Conservation (phyloP, 2,113 vertebrate genomes). For the Lycaon pictus region DNA sequence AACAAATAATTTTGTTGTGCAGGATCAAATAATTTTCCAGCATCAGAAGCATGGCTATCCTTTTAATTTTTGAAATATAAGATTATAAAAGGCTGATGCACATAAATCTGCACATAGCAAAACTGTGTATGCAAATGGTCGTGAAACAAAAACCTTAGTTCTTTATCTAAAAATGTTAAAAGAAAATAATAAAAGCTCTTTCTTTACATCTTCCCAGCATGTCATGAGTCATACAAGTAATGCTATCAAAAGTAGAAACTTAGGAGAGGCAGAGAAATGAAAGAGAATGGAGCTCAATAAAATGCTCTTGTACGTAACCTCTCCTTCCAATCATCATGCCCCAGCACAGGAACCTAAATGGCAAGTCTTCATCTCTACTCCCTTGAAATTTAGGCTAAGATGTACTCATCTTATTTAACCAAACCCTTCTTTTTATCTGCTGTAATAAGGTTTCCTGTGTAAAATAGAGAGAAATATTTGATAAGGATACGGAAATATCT, state of each 20-base stretch:
- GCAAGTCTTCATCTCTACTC: background rate
- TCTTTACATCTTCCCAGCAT: background rate
- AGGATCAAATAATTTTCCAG: background rate
- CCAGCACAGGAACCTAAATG: background rate
- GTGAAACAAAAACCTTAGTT: constrained; percentile 8
- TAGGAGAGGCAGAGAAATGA: background rate
- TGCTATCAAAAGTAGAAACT: background rate
- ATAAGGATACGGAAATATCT: background rate
- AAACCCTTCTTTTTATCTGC: constrained; percentile 13
- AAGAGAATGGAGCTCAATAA: background rate
- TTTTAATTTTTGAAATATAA: constrained; percentile 38
- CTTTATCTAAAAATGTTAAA: background rate
- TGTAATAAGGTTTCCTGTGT: constrained; percentile 3
- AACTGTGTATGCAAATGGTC: background rate
- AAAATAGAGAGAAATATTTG: constrained; percentile 49
- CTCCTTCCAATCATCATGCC: background rate
- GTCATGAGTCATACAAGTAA: constrained; percentile 21
- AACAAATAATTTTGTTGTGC: background rate
- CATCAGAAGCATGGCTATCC: background rate
- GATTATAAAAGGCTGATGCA: background rate
- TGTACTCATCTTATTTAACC: constrained; percentile 31
- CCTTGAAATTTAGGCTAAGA: constrained; percentile 38
- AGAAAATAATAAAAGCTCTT: background rate
- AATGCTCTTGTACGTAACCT: background rate
- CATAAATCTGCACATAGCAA: background rate